phyloP scores from a whole-genome alignment of 53 echinoderm and acorn worm species.

The Glandiceps talaboti region DNA sequence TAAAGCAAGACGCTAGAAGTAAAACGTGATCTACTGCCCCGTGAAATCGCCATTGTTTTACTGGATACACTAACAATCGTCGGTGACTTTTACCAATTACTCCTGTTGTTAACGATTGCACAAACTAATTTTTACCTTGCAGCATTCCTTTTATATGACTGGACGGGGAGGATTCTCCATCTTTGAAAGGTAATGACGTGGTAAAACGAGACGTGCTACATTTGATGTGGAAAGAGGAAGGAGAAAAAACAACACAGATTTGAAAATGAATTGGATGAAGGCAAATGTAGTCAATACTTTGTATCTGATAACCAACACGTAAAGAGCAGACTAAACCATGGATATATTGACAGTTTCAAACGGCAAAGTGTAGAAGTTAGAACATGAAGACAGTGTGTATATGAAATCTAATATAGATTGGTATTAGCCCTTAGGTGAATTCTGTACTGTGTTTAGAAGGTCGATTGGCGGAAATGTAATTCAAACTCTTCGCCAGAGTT shows the following conservation, averaged over 20 bases:
- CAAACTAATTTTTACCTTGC: background rate
- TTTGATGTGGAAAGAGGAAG: too few species aligned
- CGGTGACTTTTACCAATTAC: background rate
- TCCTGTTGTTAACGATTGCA: background rate
- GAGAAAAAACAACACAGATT: too few species aligned
- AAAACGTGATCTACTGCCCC: background rate
- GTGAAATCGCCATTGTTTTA: background rate
- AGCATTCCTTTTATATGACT: background rate
- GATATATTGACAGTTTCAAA: background rate
- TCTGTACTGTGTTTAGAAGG: background rate
- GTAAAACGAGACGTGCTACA: too few species aligned
- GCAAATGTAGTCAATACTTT: too few species aligned
- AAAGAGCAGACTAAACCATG: background rate
- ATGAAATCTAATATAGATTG: background rate
- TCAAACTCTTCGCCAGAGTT: too few species aligned
- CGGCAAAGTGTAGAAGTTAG: background rate
- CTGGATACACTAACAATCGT: background rate
- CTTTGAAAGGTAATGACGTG: too few species aligned
- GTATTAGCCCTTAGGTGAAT: background rate
- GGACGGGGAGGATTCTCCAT: too few species aligned
- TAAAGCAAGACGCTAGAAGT: background rate
- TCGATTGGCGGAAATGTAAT: background rate
- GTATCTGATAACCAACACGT: too few species aligned
- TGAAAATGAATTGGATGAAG: too few species aligned
- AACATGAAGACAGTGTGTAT: background rate